Evolutionary conservation across 2,888 invertebrate species (phyloP).

Genomic region (Scaptomyza tumidula): DNA sequence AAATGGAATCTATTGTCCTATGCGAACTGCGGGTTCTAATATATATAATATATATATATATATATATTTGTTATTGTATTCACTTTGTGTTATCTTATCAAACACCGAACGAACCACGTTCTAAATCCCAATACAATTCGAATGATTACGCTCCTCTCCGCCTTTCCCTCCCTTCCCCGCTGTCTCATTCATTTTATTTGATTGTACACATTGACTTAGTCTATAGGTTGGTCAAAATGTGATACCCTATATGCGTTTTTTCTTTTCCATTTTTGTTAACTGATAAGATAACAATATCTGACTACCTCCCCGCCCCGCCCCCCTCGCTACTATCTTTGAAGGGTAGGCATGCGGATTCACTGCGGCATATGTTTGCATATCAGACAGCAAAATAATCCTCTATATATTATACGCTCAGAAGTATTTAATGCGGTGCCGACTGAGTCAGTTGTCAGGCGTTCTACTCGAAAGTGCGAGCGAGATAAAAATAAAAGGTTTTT

Average conservation of each 20-base stretch:
- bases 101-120: conserved; percentile 9
- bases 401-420: neutral
- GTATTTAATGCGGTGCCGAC: neutral
- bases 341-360: conserved; percentile 31
- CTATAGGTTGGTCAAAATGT: conserved; percentile 11
- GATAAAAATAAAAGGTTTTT: conserved; percentile 10
- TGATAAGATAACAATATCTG: conserved; percentile 60
- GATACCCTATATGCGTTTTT: conserved; percentile 19
- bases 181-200: conserved; percentile 5
- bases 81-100: conserved; percentile 42
- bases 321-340: neutral
- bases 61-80: neutral
- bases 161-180: neutral
- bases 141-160: neutral
- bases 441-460: too few species aligned
- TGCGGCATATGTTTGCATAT: conserved; percentile 60
- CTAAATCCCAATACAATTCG: conserved; percentile 49
- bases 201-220: conserved; percentile 37
- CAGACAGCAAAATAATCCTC: conserved; percentile 21
- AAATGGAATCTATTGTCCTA: conserved; percentile 36
- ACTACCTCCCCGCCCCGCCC: neutral
- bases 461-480: neutral
- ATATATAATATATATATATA: neutral
- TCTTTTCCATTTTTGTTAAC: neutral
- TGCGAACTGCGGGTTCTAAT: neutral